Evolutionary conservation across 2,797 vertebrate species (phyloP).

Genomic region (Myiothlypis chrysogaster): DNA sequence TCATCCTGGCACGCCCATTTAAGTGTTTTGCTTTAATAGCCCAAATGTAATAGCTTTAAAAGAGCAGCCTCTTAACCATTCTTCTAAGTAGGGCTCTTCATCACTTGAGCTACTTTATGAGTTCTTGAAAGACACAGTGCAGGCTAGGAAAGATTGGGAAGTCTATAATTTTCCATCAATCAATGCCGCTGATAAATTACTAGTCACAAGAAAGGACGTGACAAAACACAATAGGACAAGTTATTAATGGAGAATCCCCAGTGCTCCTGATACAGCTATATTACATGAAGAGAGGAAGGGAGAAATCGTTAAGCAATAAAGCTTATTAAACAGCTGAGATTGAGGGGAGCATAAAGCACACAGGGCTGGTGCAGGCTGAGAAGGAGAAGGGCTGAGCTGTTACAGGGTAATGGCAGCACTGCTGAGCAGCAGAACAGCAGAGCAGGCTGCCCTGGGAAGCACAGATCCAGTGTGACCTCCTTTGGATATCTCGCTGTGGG

Average conservation of each 20-base stretch:
- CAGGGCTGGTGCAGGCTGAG: not conserved
- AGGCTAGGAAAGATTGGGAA: conserved; percentile 31
- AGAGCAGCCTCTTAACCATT: conserved; percentile 17
- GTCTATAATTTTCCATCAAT: conserved; percentile 54
- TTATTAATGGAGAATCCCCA: conserved; percentile 18
- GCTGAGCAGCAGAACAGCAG: not conserved
- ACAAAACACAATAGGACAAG: conserved; percentile 23
- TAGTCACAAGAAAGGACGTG: conserved; percentile 12
- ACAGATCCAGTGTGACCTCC: not conserved
- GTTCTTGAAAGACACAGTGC: conserved; percentile 47
- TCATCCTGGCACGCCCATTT: not conserved
- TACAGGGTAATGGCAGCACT: not conserved
- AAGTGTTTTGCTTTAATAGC: conserved; percentile 34
- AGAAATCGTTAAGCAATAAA: conserved; percentile 41
- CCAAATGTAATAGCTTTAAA: conserved; percentile 5
- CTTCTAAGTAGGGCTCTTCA: conserved; percentile 9
- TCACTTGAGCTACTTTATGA: conserved; percentile 19
- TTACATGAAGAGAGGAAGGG: not conserved
- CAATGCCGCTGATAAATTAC: conserved; percentile 33
- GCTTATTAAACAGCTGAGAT: conserved; percentile 25
- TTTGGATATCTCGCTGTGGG: not conserved
- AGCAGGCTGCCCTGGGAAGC: not conserved
- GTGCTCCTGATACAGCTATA: not conserved
- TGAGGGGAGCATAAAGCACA: not conserved
- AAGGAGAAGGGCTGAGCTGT: not conserved